Evolutionary conservation across 2,888 invertebrate species (phyloP), one percentile per base, ranked within the genome.

Genomic region (Gastrophysa polygoni): DNA sequence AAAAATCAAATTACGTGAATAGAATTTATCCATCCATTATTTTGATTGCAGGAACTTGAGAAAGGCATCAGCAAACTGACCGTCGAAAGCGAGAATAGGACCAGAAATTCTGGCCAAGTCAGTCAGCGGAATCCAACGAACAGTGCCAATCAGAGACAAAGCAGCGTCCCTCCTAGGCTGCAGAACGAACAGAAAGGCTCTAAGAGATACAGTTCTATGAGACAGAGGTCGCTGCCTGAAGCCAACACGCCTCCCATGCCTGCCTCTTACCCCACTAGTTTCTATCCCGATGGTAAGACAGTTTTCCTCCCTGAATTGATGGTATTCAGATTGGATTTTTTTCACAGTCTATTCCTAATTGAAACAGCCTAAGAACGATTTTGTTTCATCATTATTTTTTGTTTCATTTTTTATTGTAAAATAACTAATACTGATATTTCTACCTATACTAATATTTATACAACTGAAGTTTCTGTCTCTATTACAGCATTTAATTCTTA

Each of bases 171-270:
- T 0, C 82, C 81, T 1, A 77, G 82, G 59, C 66, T 81, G 46
- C 74, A 71, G 32, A 77, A 78, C 38, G 80, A 79, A 61, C 81
- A 77, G 59, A 81, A 81, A 65, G 85, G 86, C 14, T 84, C 85
- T 61, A 87, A 87, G 70, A 80, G 87, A 11, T 88, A 87, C 80
- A 86, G 86, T 69, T 77, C 76, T 1, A 77, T 78, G 64, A 70
- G 87, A 32, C 87, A 87, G 71, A 80, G 87, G 14, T 86, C 87
- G 1, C 79, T 88, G 28, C 86, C 86, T 1, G 88, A 88, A 61
- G 80, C 85, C 5, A 75, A 74, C 16, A 76, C 76, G 16, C 78
- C 81, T 20, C 78, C 80, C 1, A 3, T 63, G 18, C 44, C 54
- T n/a, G 61, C 63, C 17, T 65, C 63, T 51, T 66, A 67, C 14